Evolutionary conservation across 1,140 invertebrate genomes (phyloP), one percentile per base, ranked within the genome.

Genomic region (Plodia interpunctella): DNA sequence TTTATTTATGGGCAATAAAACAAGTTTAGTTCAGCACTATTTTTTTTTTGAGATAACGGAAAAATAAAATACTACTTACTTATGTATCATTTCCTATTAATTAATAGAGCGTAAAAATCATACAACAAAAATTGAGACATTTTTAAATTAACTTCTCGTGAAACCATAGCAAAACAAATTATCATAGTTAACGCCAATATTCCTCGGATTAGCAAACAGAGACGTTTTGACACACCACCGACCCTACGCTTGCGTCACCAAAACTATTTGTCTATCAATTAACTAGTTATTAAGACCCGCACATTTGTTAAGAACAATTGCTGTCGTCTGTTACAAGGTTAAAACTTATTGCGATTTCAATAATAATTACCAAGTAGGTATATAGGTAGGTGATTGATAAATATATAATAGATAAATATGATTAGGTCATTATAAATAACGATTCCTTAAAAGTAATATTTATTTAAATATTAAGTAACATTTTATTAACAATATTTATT

Each of bases 81-180:
- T n/a, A n/a, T n/a, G n/a, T n/a, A n/a, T n/a, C n/a, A n/a, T n/a
- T n/a, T n/a, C n/a, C n/a, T n/a, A n/a, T n/a, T n/a, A n/a, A n/a
- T 25, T 25, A 25, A 6, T 25, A 3, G 21, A 25, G 2, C 2
- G 6, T 25, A 25, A 25, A 2, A 9, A 35, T 10, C 10, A 35
- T 13, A 35, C 32, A 35, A 9, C 4, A 25, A 25, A 25, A 6
- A 25, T 25, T 25, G 2, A 25, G 6, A 25, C 21, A 25, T 32
- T 25, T 25, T 25, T 2, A 25, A 25, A 25, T 25, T 10, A 20
- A 20, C 6, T 32, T 32, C 57, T 58, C 50, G 49, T 19, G 57
- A 18, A 59, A 59, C 57, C 57, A 52, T 59, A 59, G 32, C 57
- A 35, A 59, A 59, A 35, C 57, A 52, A 59, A 59, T 59, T 53